Conservation (phyloP, 2,113 vertebrate species). For the Saguinus imperator region DNA sequence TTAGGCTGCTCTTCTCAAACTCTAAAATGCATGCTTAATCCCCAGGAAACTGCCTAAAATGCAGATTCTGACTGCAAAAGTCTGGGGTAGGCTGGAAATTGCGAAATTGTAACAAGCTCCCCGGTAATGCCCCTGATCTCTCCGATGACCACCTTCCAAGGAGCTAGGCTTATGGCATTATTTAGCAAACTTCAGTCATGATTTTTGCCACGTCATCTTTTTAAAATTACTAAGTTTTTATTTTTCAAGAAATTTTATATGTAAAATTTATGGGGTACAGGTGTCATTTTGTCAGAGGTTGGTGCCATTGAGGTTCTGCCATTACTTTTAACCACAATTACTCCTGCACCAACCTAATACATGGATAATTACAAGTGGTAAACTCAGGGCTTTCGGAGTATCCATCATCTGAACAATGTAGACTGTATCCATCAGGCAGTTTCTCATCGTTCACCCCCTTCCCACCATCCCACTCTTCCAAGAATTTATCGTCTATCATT, state of each 20-base stretch:
- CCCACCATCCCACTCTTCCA: no score
- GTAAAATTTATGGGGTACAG: no score
- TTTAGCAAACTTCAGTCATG: background rate
- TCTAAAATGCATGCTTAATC: background rate
- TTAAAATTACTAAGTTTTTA: background rate
- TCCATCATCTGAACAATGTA: no score
- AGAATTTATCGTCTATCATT: no score
- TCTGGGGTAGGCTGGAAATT: background rate
- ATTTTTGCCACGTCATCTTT: background rate
- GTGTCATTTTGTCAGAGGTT: no score
- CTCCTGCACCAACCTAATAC: no score
- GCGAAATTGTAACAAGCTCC: background rate
- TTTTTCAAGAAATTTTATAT: background rate
- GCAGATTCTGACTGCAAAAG: background rate
- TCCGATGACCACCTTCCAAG: background rate
- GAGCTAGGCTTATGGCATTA: background rate
- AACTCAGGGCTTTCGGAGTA: no score
- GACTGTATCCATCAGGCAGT: no score
- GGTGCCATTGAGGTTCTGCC: no score
- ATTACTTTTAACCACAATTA: no score
- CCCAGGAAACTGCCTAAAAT: background rate
- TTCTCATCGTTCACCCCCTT: no score
- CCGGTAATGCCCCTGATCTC: fast-evolving
- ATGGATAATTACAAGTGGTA: no score
- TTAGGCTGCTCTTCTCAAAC: background rate